Evolutionary conservation across 2,888 invertebrate genomes (phyloP), one percentile per base, ranked within the genome.

Genomic region (Chelonus formosanus): DNA sequence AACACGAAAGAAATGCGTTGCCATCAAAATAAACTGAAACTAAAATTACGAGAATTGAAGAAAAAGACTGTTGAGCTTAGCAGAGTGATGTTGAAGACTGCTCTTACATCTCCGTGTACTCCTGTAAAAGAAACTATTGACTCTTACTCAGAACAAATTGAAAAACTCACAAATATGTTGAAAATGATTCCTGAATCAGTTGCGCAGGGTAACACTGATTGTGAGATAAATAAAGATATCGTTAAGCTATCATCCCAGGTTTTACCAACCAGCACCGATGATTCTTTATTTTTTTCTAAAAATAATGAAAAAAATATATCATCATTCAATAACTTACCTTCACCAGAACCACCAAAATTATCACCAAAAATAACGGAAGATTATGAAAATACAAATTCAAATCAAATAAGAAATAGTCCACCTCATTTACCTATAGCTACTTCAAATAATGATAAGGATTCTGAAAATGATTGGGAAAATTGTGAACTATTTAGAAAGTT

Each of bases 71-170:
- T 72, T 10, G 73, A 79, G 7, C 67, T 78, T 2, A 70, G 76
- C 0, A 67, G 69, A 1, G 71, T 75, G 58, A 76, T 79, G 60
- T 48, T 70, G 8, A 65, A 66, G 4, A 52, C 50, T 10, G 20
- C 20, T 20, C 55, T 58, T 32, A 68, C 53, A 0, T 61, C 73
- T 6, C 63, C 20, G 34, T 45, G 32, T 8, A 76, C 72, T 3
- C 67, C 72, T 7, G 59, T 77, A 3, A 73, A 75, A 5, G 75
- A 77, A 45, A 74, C 70, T 61, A 75, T 80, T 63, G 77, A 78
- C 50, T 73, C 73, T 2, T 78, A 75, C 55, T 76, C 78, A 40
- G 71, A 73, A 3, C 78, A 78, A 47, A 82, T 81, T 10, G 76
- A 79, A 36, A 78, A 77, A 52, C 63, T 80, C 6, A 76, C 77